These are phyloP conservation scores for Aphaenogaster ashmeadi DNA, from an alignment of 1,140 invertebrate species.

Conservation along the genomic window DNA sequence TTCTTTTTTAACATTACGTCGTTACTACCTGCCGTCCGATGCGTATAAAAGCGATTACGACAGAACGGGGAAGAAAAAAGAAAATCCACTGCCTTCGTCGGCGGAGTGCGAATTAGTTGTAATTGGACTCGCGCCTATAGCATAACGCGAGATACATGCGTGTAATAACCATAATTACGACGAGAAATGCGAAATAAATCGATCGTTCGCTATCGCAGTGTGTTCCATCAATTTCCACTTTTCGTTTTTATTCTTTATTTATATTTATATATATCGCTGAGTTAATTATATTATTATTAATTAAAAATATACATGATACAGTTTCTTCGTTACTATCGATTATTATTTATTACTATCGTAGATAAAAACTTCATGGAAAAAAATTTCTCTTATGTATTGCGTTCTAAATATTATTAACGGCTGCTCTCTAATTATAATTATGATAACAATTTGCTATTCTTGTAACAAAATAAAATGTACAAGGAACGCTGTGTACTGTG, in stretches of 20 bases:
- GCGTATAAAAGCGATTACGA: slow-evolving; percentile 39
- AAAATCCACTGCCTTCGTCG: background rate
- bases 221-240: slow-evolving; percentile 15
- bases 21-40: slow-evolving; percentile 19
- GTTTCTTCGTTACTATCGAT: slow-evolving; percentile 4
- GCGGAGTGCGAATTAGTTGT: slow-evolving; percentile 31
- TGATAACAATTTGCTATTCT: background rate
- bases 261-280: background rate
- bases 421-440: background rate
- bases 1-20: slow-evolving; percentile 35
- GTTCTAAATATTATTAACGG: background rate
- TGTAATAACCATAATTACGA: slow-evolving; percentile 36
- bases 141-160: slow-evolving; percentile 1
- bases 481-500: background rate
- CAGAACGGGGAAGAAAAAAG: slow-evolving; percentile 7
- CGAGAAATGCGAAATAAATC: slow-evolving; percentile 15
- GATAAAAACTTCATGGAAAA: background rate
- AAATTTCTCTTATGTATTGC: background rate
- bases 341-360: background rate
- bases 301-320: background rate
- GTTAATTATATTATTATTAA: slow-evolving; percentile 12
- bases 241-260: background rate
- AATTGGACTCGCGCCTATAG: slow-evolving; percentile 23
- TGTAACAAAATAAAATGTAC: background rate
- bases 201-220: background rate